Percentiles rank a stretch among this genome's conserved stretches.
These are phyloP conservation scores for Heteromurus nitidus DNA, from an alignment of 2,888 invertebrate species.

Conservation along the genomic window DNA sequence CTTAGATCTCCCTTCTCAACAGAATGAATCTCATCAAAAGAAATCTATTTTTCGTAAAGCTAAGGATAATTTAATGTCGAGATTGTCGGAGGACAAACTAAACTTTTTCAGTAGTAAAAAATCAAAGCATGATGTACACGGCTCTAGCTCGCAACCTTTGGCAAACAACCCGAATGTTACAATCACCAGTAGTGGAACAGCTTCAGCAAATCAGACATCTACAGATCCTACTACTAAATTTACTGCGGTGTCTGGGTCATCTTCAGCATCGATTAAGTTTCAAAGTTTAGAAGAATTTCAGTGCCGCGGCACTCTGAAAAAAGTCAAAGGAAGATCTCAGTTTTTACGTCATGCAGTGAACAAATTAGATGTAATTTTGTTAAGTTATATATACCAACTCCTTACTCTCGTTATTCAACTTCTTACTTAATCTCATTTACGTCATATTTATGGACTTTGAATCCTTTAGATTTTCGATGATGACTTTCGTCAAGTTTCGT, in stretches of 20 bases:
- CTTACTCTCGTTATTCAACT: too few species aligned
- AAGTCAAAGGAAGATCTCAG: slow-evolving; percentile 68
- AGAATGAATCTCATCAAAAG: slow-evolving; percentile 70
- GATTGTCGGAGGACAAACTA: slow-evolving; percentile 69
- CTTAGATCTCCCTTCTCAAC: slow-evolving; percentile 67
- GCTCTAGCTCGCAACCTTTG: slow-evolving; percentile 2
- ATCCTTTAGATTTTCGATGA: slow-evolving; percentile 72
- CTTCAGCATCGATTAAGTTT: slow-evolving; percentile 64
- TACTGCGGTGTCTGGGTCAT: slow-evolving; percentile 48
- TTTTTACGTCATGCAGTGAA: slow-evolving; percentile 69
- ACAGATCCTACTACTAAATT: slow-evolving; percentile 21
- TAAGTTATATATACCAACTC: too few species aligned
- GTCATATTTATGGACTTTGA: too few species aligned
- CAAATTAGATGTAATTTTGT: slow-evolving; percentile 73
- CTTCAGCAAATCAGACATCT: slow-evolving; percentile 15
- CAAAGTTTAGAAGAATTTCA: slow-evolving; percentile 69
- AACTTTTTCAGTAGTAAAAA: slow-evolving; percentile 68
- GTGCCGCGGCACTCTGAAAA: slow-evolving; percentile 69
- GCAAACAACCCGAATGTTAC: slow-evolving; percentile 39
- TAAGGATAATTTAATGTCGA: slow-evolving; percentile 72
- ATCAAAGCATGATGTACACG: slow-evolving; percentile 53
- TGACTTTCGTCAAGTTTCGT: slow-evolving; percentile 72
- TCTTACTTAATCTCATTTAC: not conserved
- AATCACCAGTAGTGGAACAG: slow-evolving; percentile 38
- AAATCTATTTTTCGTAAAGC: slow-evolving; percentile 73